Evolutionary conservation across 2,797 vertebrate species (phyloP), one percentile per base, ranked within the genome.

Genomic region (Phoxinus dragarum): DNA sequence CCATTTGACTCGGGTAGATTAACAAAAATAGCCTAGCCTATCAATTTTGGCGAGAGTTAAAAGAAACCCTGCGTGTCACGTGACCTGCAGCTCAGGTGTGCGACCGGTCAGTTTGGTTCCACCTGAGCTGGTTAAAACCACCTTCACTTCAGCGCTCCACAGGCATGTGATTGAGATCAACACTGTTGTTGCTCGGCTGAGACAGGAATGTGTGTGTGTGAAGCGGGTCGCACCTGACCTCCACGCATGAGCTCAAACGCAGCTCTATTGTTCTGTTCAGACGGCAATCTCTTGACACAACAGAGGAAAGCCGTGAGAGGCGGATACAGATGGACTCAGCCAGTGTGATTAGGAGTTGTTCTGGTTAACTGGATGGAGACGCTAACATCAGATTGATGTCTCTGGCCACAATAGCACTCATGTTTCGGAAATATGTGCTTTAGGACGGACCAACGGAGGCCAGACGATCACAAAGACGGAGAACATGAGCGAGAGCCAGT

Each of bases 401-500:
- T 82, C 21, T 59, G 38, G 38, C 27, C 38, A 52, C 44, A 86
- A 31, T 44, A 84, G 27, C 5, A 10, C 38, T 85, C 38, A 81
- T 40, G 31, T 59, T 73, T 52, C 61, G 73, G 49, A 84, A 47
- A 69, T 67, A 5, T 89, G 80, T 89, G 74, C 77, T 86, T 40
- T 56, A 96, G 95, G 91, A 74, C 90, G 94, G 85, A 96, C 91
- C 87, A 95, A 89, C 88, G 88, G 91, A 85, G 95, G 86, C 67
- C 94, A 90, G 82, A 73, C 93, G 80, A 90, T 92, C 84, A 83
- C 89, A 80, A 94, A 91, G 81, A 76, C 81, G 74, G 95, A 94
- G 88, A 92, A 91, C 38, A 93, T 94, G 89, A 94, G 93, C 82
- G 95, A 96, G 94, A 94, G 91, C 90, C 94, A 93, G 67, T 92